Evolutionary conservation across 1,140 invertebrate genomes (phyloP).

Genomic region (Habropoda laboriosa): DNA sequence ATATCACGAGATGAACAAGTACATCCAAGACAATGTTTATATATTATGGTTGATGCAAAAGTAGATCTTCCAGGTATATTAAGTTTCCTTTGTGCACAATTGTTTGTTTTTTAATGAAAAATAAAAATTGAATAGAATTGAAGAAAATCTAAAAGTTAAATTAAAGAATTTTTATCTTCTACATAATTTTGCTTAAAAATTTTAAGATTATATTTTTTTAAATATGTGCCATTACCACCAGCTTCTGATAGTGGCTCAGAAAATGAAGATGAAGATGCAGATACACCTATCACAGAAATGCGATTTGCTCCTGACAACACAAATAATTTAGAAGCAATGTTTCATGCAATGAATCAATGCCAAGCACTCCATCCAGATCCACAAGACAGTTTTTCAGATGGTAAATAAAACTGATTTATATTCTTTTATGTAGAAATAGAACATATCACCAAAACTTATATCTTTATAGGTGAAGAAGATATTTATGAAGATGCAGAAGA

Average conservation of each 20-base stretch:
- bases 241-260: constrained; percentile 78
- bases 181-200: background rate
- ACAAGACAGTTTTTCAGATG: constrained; percentile 82
- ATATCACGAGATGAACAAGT: constrained; percentile 86
- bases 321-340: constrained; percentile 84
- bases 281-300: constrained; percentile 84
- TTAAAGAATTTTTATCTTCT: constrained; percentile 6
- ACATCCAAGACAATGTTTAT: constrained; percentile 87
- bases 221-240: constrained; percentile 66
- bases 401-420: constrained; percentile 60
- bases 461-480: constrained; percentile 76
- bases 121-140: background rate
- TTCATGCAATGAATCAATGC: constrained; percentile 86
- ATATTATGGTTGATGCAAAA: constrained; percentile 86
- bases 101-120: background rate
- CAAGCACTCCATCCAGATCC: constrained; percentile 87
- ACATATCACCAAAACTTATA: constrained; percentile 6
- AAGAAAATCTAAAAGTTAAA: background rate
- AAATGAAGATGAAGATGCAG: constrained; percentile 80
- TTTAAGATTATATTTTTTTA: constrained; percentile 2
- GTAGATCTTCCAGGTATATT: constrained; percentile 82
- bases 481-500: constrained; percentile 82
- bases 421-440: background rate
- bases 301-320: constrained; percentile 87
- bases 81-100: background rate